These are phyloP conservation scores for Poeciliopsis presidionis DNA, from an alignment of 2,797 vertebrate species.

Conservation along the genomic window DNA sequence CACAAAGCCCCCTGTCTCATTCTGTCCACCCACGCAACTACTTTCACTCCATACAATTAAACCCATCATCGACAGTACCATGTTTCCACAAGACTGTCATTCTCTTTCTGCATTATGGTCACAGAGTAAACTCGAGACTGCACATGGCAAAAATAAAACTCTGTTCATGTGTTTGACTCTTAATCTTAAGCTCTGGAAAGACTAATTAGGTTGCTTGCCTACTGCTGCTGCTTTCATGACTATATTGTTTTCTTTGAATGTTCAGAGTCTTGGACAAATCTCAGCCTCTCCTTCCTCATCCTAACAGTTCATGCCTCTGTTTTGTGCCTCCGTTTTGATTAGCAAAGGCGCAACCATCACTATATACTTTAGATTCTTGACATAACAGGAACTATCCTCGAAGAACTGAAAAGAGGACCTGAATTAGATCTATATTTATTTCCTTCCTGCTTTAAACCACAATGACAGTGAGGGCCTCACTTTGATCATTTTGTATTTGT, in stretches of 20 bases:
- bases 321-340: background rate
- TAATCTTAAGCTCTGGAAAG: background rate
- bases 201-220: background rate
- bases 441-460: background rate
- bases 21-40: conserved; percentile 34
- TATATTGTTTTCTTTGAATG: background rate
- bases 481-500: background rate
- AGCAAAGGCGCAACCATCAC: background rate
- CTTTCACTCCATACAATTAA: conserved; percentile 1
- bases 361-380: background rate
- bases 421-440: background rate
- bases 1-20: conserved; percentile 3
- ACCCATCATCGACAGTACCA: background rate
- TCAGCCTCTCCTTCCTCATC: background rate
- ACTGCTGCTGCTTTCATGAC: background rate
- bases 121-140: background rate
- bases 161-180: background rate
- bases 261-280: background rate
- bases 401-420: background rate
- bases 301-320: background rate
- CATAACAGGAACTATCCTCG: background rate
- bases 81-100: background rate
- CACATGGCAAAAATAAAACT: background rate
- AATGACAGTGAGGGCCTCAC: background rate
- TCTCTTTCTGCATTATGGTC: background rate